These are phyloP conservation scores for Allacma fusca DNA, from an alignment of 2,888 invertebrate genomes.

Conservation along the genomic window DNA sequence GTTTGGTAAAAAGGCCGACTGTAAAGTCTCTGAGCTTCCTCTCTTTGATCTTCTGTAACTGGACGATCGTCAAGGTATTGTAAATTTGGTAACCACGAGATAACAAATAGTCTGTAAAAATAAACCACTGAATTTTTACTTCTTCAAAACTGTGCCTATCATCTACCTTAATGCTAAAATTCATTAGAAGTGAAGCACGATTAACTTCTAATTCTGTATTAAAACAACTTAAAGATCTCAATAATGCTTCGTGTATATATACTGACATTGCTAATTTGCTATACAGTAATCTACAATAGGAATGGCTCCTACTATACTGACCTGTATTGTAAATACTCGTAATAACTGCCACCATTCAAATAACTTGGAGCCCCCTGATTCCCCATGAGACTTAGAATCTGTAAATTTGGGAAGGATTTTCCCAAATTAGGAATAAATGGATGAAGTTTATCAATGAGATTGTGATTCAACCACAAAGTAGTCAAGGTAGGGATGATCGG, in stretches of 20 bases:
- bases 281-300: background rate
- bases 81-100: slow-evolving; percentile 75
- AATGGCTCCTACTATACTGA: slow-evolving; percentile 61
- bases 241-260: no score
- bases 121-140: no score
- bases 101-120: slow-evolving; percentile 73
- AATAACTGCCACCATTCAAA: slow-evolving; percentile 77
- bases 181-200: no score
- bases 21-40: slow-evolving; percentile 72
- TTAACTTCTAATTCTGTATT: no score
- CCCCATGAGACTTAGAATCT: slow-evolving; percentile 83
- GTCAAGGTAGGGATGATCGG: slow-evolving; percentile 76
- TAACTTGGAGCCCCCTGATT: slow-evolving; percentile 82
- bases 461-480: slow-evolving; percentile 76
- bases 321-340: slow-evolving; percentile 81
- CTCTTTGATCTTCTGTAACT: slow-evolving; percentile 73
- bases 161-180: no score
- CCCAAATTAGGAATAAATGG: slow-evolving; percentile 77
- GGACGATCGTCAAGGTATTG: slow-evolving; percentile 75
- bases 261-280: no score
- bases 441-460: slow-evolving; percentile 70
- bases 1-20: slow-evolving; percentile 61
- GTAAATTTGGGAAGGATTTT: slow-evolving; percentile 76
- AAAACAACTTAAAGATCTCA: no score
- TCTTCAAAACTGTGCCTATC: no score